Evolutionary conservation across 2,113 vertebrate genomes (phyloP).

Genomic region (Dendrocopos noguchii): DNA sequence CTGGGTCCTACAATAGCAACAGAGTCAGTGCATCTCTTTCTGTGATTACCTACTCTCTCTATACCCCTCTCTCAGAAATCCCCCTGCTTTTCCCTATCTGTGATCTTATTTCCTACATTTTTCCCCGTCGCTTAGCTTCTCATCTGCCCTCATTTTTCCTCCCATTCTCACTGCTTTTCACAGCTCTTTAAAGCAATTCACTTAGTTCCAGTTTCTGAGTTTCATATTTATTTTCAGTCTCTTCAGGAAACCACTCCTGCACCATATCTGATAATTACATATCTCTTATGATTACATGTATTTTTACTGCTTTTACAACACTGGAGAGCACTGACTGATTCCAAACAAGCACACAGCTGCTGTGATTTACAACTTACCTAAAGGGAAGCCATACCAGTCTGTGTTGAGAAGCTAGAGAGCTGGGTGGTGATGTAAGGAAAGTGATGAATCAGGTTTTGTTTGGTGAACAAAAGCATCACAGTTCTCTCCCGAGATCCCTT

Average conservation of each 20-base stretch:
- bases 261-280: background rate
- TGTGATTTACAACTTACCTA: constrained; percentile 32
- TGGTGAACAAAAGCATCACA: constrained; percentile 11
- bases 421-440: constrained; percentile 41
- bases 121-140: background rate
- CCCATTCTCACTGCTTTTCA: background rate
- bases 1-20: background rate
- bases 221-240: background rate
- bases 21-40: background rate
- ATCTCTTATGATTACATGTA: background rate
- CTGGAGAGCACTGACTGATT: background rate
- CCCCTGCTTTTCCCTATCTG: background rate
- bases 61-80: background rate
- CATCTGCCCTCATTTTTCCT: background rate
- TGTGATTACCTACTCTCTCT: background rate
- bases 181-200: background rate
- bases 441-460: constrained; percentile 64
- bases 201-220: background rate
- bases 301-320: background rate
- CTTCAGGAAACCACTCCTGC: background rate
- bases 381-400: constrained; percentile 26
- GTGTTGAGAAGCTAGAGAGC: constrained; percentile 30
- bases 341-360: constrained; percentile 32
- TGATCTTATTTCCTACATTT: background rate
- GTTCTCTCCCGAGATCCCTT: constrained; percentile 51